phyloP scores from a whole-genome alignment of 2,888 invertebrate genomes.

The Drosophila kokeensis region DNA sequence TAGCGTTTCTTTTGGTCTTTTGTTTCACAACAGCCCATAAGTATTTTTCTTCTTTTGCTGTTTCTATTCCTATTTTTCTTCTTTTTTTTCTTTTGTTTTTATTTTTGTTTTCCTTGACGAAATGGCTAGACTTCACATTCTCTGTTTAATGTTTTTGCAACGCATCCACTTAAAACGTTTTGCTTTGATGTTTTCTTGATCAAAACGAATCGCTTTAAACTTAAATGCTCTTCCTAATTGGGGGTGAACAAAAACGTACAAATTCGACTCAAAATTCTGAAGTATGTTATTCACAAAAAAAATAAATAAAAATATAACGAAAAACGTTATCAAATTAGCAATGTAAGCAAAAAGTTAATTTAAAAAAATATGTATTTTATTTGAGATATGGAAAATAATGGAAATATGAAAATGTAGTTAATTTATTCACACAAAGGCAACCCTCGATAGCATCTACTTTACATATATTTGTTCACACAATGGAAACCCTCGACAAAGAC shows the following conservation, averaged over 20 bases:
- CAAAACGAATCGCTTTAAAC: conserved; percentile 36
- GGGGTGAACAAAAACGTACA: conserved; percentile 1
- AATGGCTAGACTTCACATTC: conserved; percentile 54
- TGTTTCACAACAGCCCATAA: conserved; percentile 18
- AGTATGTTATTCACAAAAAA: too few species aligned
- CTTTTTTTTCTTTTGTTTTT: neutral
- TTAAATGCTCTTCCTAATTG: conserved; percentile 43
- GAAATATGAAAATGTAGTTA: neutral
- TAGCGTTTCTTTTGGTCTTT: conserved; percentile 26
- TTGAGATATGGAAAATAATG: conserved; percentile 1
- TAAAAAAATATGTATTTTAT: neutral
- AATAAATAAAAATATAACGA: neutral
- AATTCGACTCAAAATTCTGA: neutral
- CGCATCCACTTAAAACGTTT: conserved; percentile 67
- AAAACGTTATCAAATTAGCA: neutral
- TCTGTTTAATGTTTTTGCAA: conserved; percentile 61
- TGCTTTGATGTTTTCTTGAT: conserved; percentile 67
- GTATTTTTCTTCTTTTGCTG: neutral
- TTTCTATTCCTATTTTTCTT: neutral
- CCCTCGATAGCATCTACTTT: neutral
- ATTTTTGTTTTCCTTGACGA: conserved; percentile 5
- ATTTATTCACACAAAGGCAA: neutral
- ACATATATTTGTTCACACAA: neutral
- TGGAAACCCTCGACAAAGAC: neutral
- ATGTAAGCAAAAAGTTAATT: neutral